Conservation (phyloP, 2,888 invertebrate species). For the Coleophora deauratella region DNA sequence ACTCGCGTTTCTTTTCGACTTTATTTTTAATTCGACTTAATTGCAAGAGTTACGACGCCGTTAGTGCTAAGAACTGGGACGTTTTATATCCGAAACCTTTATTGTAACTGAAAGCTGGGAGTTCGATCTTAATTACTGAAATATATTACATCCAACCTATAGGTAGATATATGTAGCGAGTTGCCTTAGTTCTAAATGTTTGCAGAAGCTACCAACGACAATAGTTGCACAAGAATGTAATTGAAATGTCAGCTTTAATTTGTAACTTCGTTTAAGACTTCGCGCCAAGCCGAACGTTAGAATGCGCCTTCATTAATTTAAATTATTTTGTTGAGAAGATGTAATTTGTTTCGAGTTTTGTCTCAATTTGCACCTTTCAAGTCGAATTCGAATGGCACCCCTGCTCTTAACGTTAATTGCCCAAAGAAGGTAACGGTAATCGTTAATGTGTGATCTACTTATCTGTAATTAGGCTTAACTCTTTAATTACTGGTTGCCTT, state of each 20-base stretch:
- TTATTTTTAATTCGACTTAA: slow-evolving; percentile 70
- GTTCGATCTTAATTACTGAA: slow-evolving; percentile 41
- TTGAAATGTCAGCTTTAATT: slow-evolving; percentile 66
- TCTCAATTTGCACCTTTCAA: slow-evolving; percentile 27
- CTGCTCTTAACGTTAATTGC: slow-evolving; percentile 26
- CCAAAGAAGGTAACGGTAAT: slow-evolving; percentile 14
- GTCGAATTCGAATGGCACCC: slow-evolving; percentile 29
- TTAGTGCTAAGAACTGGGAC: slow-evolving; percentile 39
- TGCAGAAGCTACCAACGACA: slow-evolving; percentile 25
- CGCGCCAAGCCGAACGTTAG: slow-evolving; percentile 29
- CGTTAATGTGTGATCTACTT: slow-evolving; percentile 32
- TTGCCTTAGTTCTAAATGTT: slow-evolving; percentile 17
- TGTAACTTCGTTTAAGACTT: slow-evolving; percentile 48
- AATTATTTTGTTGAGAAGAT: slow-evolving; percentile 35
- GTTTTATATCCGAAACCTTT: slow-evolving; percentile 50
- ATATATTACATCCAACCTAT: slow-evolving; percentile 10
- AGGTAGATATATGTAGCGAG: background rate
- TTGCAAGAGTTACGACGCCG: slow-evolving; percentile 61
- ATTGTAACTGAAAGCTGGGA: slow-evolving; percentile 30
- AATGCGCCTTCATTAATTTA: slow-evolving; percentile 43
- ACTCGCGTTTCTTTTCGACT: slow-evolving; percentile 41
- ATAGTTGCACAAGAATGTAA: slow-evolving; percentile 66
- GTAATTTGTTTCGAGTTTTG: slow-evolving; percentile 41
- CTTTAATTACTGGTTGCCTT: slow-evolving; percentile 33
- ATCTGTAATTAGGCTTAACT: slow-evolving; percentile 32